These are phyloP conservation scores for Cavia porcellus DNA, from an alignment of 2,113 vertebrate genomes.

Conservation along the genomic window DNA sequence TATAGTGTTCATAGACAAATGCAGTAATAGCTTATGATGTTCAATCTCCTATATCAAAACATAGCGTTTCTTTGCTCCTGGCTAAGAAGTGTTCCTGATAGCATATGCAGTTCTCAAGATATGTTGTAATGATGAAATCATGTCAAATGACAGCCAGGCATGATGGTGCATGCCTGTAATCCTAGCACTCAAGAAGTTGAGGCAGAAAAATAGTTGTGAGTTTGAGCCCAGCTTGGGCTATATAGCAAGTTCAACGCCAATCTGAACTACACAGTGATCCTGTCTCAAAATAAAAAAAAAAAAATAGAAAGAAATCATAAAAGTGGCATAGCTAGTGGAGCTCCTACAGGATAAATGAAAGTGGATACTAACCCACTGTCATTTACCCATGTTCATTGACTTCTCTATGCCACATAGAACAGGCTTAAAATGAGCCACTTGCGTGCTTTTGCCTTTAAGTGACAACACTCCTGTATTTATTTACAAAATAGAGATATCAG, in stretches of 20 bases:
- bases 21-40: neutral
- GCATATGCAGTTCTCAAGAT: neutral
- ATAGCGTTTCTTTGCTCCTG: constrained; percentile 29
- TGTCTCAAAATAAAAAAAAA: neutral
- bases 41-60: neutral
- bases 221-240: neutral
- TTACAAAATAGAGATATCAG: neutral
- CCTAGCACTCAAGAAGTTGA: neutral
- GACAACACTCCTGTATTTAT: neutral
- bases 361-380: neutral
- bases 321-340: neutral
- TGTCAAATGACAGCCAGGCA: neutral
- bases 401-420: neutral
- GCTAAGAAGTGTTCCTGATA: constrained; percentile 15
- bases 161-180: neutral
- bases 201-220: neutral
- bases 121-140: constrained; percentile 2
- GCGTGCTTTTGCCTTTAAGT: neutral
- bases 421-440: neutral
- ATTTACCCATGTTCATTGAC: neutral
- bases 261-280: neutral
- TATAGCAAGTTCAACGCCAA: neutral
- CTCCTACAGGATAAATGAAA: neutral
- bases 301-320: neutral
- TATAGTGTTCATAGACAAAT: neutral